Evolutionary conservation across 2,797 vertebrate species (phyloP).

Genomic region (Microctenopoma stevenorrisi): DNA sequence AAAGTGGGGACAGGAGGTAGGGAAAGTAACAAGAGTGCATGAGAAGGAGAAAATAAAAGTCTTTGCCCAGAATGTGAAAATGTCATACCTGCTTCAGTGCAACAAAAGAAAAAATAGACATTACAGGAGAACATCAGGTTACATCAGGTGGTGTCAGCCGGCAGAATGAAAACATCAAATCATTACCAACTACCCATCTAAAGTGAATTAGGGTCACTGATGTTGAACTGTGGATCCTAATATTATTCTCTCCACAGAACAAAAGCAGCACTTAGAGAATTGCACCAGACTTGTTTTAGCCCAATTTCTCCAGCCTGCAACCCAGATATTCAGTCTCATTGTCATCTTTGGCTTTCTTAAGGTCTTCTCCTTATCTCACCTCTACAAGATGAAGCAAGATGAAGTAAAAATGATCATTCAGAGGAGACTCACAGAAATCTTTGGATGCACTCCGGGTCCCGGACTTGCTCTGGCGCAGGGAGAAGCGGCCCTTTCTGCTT

Average conservation of each 20-base stretch:
- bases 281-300: conserved; percentile 33
- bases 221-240: conserved; percentile 1
- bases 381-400: conserved; percentile 35
- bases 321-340: conserved; percentile 47
- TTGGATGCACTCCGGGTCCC: conserved; percentile 81
- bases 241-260: conserved; percentile 21
- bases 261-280: conserved; percentile 13
- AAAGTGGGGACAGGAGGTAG: conserved; percentile 30
- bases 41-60: conserved; percentile 20
- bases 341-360: conserved; percentile 8
- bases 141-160: conserved; percentile 38
- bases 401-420: conserved; percentile 9
- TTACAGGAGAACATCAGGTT: conserved; percentile 26
- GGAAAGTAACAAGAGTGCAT: conserved; percentile 15
- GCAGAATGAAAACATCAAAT: conserved; percentile 43
- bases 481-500: conserved; percentile 81
- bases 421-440: conserved; percentile 88
- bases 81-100: conserved; percentile 36
- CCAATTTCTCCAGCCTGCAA: conserved; percentile 31
- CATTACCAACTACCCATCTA: conserved; percentile 41
- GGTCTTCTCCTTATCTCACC: conserved; percentile 15
- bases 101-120: conserved; percentile 21
- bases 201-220: conserved; percentile 40
- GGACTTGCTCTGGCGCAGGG: conserved; percentile 80
- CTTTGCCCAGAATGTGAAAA: conserved; percentile 26